Evolutionary conservation across 1,140 invertebrate genomes (phyloP).

Genomic region (Bombus cullumanus): DNA sequence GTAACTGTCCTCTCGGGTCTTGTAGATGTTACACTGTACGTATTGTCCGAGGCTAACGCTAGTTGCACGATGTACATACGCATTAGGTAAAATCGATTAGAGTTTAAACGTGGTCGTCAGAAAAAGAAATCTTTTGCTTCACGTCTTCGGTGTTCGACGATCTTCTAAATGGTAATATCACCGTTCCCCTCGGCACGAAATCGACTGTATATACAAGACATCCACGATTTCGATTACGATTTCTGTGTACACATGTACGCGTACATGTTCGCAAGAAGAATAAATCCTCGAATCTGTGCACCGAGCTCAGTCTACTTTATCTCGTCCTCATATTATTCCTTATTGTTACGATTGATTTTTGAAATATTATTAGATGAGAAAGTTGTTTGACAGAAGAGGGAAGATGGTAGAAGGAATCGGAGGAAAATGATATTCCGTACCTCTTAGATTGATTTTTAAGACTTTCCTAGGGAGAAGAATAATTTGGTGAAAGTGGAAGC

Average conservation of each 20-base stretch:
- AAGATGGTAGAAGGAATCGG: no score
- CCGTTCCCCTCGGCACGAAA: constrained; percentile 60
- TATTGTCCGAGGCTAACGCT: constrained; percentile 30
- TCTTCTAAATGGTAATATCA: constrained; percentile 37
- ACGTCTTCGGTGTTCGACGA: constrained; percentile 43
- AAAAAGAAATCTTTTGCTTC: neutral
- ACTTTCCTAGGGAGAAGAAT: no score
- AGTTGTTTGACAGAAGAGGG: no score
- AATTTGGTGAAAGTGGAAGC: no score
- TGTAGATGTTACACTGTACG: constrained; percentile 54
- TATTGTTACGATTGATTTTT: neutral
- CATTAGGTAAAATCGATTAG: constrained; percentile 36
- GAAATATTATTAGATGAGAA: no score
- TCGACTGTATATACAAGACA: constrained; percentile 69
- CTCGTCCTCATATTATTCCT: neutral
- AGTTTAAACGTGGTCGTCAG: constrained; percentile 25
- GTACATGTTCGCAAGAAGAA: constrained; percentile 67
- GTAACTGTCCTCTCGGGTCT: constrained; percentile 69
- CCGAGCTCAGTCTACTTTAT: constrained; percentile 30
- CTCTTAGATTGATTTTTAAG: no score
- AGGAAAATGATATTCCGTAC: no score
- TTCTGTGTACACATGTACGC: constrained; percentile 49
- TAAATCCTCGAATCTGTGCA: constrained; percentile 73
- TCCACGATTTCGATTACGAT: constrained; percentile 48
- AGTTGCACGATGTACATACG: constrained; percentile 64